These are phyloP conservation scores for Cathartes aura DNA, from an alignment of 2,113 vertebrate species.

Conservation along the genomic window DNA sequence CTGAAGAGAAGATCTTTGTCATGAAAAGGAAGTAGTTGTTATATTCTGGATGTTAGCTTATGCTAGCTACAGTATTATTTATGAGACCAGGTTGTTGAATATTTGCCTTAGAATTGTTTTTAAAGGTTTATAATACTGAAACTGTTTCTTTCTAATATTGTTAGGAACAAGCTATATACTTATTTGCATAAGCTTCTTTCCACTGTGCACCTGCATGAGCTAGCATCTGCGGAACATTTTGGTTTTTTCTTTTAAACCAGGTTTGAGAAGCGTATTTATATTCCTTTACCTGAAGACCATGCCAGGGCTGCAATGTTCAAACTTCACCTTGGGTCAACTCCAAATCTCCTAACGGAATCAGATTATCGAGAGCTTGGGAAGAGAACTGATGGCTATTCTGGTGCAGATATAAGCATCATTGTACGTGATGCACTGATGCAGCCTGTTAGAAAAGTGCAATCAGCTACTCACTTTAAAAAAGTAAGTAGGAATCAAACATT, in stretches of 20 bases:
- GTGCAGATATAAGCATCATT: constrained; percentile 93
- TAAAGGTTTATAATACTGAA: background rate
- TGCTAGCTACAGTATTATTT: background rate
- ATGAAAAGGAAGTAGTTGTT: background rate
- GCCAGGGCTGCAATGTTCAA: constrained; percentile 94
- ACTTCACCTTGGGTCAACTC: constrained; percentile 90
- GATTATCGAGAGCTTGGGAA: constrained; percentile 89
- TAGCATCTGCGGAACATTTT: background rate
- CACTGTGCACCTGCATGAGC: background rate
- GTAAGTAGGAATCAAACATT: constrained; percentile 62
- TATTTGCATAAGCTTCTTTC: constrained; percentile 19
- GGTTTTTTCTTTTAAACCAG: constrained; percentile 66
- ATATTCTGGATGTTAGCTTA: background rate
- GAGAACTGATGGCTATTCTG: constrained; percentile 91
- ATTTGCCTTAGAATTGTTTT: background rate
- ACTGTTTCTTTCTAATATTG: background rate
- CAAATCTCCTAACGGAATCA: constrained; percentile 81
- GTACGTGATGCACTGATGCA: constrained; percentile 97
- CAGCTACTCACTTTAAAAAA: constrained; percentile 95
- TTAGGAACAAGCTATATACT: background rate
- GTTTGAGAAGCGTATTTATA: constrained; percentile 98
- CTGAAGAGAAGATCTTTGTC: background rate
- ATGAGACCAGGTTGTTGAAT: background rate
- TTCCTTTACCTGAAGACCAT: constrained; percentile 94
- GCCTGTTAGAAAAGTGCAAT: constrained; percentile 95